Evolutionary conservation across 2,113 vertebrate species (phyloP).

Genomic region (Acanthochromis polyacanthus): DNA sequence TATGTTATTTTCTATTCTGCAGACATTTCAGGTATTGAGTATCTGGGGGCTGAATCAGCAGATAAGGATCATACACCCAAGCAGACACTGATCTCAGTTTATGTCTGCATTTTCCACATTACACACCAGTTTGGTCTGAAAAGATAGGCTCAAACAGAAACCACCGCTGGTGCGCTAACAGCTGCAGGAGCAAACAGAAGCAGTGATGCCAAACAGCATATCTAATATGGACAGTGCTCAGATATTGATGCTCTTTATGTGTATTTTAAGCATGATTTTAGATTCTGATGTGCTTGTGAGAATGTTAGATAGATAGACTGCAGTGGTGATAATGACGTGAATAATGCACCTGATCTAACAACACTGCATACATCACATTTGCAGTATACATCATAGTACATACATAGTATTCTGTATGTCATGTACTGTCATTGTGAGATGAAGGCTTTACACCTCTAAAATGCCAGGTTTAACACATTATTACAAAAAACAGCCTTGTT

Average conservation of each 20-base stretch:
- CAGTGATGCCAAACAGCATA: background rate
- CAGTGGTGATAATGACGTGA: no score
- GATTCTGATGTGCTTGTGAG: no score
- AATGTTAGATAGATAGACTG: no score
- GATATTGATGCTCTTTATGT: background rate
- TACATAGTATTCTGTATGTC: background rate
- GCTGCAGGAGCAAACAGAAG: constrained; percentile 1
- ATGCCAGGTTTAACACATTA: background rate
- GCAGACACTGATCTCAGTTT: constrained; percentile 34
- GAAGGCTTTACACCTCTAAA: background rate
- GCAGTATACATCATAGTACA: no score
- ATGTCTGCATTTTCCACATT: constrained; percentile 21
- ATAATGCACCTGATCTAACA: background rate
- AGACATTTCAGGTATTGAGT: constrained; percentile 53
- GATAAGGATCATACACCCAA: constrained; percentile 37
- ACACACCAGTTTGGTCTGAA: constrained; percentile 12
- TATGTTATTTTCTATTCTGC: constrained; percentile 44
- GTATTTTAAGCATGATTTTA: no score
- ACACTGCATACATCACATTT: no score
- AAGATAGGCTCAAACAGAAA: constrained; percentile 5
- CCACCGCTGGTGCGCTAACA: background rate
- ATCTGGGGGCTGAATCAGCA: constrained; percentile 66
- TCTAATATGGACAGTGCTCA: no score
- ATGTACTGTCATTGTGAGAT: background rate
- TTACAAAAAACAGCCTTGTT: background rate